Percentiles rank a stretch among this genome's conserved stretches.
Conservation (phyloP, 2,888 invertebrate genomes). For the Zelleria hepariella region DNA sequence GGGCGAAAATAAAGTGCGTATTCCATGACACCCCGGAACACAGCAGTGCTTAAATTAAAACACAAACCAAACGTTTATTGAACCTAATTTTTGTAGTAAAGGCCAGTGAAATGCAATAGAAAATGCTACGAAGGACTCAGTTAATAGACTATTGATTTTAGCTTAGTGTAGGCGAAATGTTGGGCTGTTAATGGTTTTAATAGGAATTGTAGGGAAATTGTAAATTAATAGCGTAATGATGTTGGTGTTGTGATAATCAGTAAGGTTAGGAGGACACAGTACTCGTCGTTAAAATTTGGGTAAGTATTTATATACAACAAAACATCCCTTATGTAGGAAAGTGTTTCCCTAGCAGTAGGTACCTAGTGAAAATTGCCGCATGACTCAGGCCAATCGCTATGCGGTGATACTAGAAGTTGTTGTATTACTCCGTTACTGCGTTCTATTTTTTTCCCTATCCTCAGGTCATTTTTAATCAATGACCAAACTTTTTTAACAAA, state of each 20-base stretch:
- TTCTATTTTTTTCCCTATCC: no score
- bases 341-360: no score
- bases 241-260: background rate
- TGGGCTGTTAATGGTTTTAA: background rate
- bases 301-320: background rate
- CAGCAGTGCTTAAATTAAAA: conserved; percentile 3
- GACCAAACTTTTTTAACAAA: no score
- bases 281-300: background rate
- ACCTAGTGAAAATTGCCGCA: background rate
- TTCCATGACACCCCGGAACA: conserved; percentile 6
- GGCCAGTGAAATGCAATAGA: background rate
- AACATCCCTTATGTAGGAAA: no score
- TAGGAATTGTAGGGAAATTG: background rate
- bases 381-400: background rate
- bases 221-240: background rate
- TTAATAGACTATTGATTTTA: conserved; percentile 9
- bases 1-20: conserved; percentile 6
- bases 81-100: background rate
- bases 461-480: no score
- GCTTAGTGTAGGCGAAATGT: background rate
- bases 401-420: no score
- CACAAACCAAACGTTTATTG: background rate
- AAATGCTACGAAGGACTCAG: conserved; percentile 2
- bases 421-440: no score
- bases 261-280: background rate